Conservation (phyloP, 1,140 invertebrate genomes). For the Cherax quadricarinatus region DNA sequence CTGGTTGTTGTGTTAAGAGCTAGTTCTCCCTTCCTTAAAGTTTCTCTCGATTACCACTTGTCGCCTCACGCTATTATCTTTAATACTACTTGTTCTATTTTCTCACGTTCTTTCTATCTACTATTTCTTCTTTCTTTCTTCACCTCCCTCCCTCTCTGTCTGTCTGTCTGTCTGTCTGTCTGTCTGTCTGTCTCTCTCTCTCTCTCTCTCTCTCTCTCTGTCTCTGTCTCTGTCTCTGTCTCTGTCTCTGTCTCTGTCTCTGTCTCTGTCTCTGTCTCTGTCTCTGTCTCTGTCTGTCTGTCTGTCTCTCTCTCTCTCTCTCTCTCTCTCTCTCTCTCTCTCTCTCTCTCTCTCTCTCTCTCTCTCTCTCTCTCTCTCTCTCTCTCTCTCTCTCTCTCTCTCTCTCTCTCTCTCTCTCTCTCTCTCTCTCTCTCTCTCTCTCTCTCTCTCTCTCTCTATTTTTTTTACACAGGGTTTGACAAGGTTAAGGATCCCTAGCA, state of each 20-base stretch:
- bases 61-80: no score
- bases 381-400: slow-evolving; percentile 33
- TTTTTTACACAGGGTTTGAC: no score
- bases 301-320: slow-evolving; percentile 29
- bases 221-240: not conserved
- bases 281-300: slow-evolving; percentile 27
- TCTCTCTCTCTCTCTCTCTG: not conserved
- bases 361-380: slow-evolving; percentile 38
- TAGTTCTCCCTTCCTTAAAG: no score
- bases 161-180: not conserved
- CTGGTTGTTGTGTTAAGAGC: no score
- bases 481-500: no score
- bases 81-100: no score
- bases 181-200: not conserved
- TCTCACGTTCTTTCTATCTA: no score
- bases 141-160: not conserved
- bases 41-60: no score
- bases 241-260: no score
- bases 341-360: not conserved
- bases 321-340: slow-evolving; percentile 6
- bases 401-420: slow-evolving; percentile 19
- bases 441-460: no score
- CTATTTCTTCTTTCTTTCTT: not conserved
- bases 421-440: slow-evolving; percentile 13
- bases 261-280: not conserved